Base-by-base conservation (phyloP, 1,140 invertebrate genomes). In the Campoletis sonorensis region DNA sequence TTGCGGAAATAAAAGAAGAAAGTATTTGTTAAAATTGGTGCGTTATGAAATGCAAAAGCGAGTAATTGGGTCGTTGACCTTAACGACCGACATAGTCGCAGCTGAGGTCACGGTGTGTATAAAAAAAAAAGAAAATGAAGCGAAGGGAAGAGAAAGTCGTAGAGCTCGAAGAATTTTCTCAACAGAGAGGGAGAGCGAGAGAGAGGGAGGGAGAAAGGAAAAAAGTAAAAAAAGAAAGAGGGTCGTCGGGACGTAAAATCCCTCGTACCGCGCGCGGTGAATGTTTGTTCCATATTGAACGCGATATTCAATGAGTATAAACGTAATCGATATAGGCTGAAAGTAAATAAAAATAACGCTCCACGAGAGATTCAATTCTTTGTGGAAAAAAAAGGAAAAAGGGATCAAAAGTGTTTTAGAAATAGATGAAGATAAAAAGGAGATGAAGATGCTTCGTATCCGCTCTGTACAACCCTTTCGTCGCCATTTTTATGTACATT, bases 381-480 rank as follows among this genome's bases (percentile, higher is more conserved):
- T 7, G 13, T 58, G 2, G 21, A 58, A 58, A n/a, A 58, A n/a
- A 58, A n/a, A n/a, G 45, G 13, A 3, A 3, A 27, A 30, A 30
- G 16, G 23, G 45, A 75, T 54, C 0, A 11, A 75, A 73, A 70
- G 58, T 82, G 72, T 79, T 76, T 68, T 79, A 54, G 30, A 68
- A 72, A 78, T 7, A 33, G 27, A 77, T 77, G 7, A 26, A 51
- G 33, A 61, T 78, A 76, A 79, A 68, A 82, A 26, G 21, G 70
- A 82, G 76, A 79, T 80, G 72, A 70, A 78, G 80, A 70, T 33
- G 27, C 83, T 82, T 84, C 83, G 82, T 77, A 85, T 82, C 83
- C 80, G 88, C 84, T 87, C 84, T 87, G 81, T 86, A 84, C 82
- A 86, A 88, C 79, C 85, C 82, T 51, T 87, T 58, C 16, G 1